Conservation (phyloP, 2,888 invertebrate species). For the Harpalus rubripes region DNA sequence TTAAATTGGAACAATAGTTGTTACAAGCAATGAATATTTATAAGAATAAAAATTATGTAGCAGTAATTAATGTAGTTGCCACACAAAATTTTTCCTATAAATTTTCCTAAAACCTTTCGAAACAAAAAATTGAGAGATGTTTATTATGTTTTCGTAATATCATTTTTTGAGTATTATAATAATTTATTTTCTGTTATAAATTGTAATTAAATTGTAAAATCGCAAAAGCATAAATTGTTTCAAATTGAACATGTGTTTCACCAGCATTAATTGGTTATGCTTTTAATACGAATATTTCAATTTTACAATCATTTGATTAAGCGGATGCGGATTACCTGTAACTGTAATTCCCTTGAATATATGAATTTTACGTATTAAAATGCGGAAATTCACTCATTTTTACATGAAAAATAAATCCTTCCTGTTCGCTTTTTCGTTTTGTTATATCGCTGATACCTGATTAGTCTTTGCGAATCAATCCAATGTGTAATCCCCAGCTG, state of each 20-base stretch:
- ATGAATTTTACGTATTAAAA: neutral
- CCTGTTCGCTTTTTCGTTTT: neutral
- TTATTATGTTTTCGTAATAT: neutral
- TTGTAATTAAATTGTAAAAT: neutral
- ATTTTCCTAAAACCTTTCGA: too few relatives aligned
- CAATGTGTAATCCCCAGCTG: constrained; percentile 21
- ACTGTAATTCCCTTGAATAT: neutral
- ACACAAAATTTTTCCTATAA: too few relatives aligned
- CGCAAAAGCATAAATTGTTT: neutral
- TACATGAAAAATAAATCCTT: constrained; percentile 8
- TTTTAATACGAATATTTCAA: neutral
- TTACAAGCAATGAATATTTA: too few relatives aligned
- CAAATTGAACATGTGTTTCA: neutral
- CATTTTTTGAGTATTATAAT: neutral
- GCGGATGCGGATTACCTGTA: neutral
- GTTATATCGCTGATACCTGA: constrained; percentile 13
- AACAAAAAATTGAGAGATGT: too few relatives aligned
- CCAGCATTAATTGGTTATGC: neutral
- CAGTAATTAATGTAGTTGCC: too few relatives aligned
- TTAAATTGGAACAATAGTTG: too few relatives aligned
- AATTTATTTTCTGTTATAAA: neutral
- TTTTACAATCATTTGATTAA: neutral
- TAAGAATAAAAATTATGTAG: too few relatives aligned
- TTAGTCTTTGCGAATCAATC: constrained; percentile 31
- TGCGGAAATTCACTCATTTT: constrained; percentile 27